Base-by-base conservation (phyloP, 1,140 invertebrate species). In the Bombus waltoni region DNA sequence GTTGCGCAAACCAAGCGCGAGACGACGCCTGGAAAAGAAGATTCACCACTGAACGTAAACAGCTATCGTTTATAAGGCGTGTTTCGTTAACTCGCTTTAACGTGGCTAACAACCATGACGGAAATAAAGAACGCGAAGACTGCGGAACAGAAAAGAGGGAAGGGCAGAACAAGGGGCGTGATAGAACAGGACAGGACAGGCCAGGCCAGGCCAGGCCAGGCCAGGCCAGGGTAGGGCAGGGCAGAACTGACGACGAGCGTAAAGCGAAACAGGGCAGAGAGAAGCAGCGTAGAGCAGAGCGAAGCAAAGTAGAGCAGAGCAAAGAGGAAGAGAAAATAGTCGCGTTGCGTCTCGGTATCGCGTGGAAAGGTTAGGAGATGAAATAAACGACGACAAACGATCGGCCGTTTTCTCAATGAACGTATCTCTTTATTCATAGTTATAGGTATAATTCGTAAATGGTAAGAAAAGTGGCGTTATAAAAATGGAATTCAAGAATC, bases 1-100 rank as follows among this genome's bases (percentile, higher is more conserved):
- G 75, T 11, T 18, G 81, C n/a, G 59, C 87, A 86, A 62, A 65
- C 32, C 32, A 47, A 42, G 38, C n/a, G 35, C 38, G 86, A 53
- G n/a, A 71, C 11, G 57, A 74, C n/a, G 65, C 53, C 87, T 88
- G 87, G 28, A 88, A 88, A 86, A 88, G 18, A 88, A 88, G 71
- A 86, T 53, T 38, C 32, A 81, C 44, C 28, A 70, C 53, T 86
- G 84, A 65, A 74, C 71, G 18, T 32, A 25, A 73, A 32, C 6
- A 28, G 13, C 22, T 42, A n/a, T 42, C 47, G 38, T 42, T 57
- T 25, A 6, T 32, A 9, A 68, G 38, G 32, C 35, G 66, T 10
- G 35, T 22, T 38, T 68, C 66, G 32, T 66, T 66, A 18, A 32
- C 13, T 66, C 65, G 32, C 5, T 32, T 13, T 15, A 66, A 32